Conservation (phyloP, 1,140 invertebrate genomes). For the Pseudachorutes palmiensis region DNA sequence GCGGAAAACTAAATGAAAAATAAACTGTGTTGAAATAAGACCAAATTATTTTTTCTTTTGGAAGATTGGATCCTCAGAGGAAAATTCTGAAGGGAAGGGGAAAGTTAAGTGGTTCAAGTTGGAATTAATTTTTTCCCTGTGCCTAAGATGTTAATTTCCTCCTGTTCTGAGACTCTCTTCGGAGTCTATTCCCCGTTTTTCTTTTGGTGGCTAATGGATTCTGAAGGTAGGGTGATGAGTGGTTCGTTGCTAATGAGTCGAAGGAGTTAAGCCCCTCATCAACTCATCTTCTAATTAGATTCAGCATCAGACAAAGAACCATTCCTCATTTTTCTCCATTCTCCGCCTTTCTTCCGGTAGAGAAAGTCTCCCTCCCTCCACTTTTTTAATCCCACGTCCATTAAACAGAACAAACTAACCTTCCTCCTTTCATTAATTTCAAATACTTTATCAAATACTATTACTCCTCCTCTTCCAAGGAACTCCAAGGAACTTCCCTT, state of each 20-base stretch:
- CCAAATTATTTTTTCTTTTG: not conserved
- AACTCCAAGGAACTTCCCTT: no score
- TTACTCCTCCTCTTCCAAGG: no score
- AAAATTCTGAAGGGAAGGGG: not conserved
- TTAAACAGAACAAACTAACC: not conserved
- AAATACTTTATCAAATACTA: not conserved
- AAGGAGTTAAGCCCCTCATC: constrained; percentile 10
- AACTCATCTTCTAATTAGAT: constrained; percentile 10
- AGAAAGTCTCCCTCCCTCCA: constrained; percentile 2
- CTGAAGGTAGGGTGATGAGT: not conserved
- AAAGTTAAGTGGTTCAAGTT: not conserved
- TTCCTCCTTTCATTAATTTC: not conserved
- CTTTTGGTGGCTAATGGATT: not conserved
- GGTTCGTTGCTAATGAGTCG: not conserved
- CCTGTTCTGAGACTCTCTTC: not conserved
- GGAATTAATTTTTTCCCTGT: not conserved
- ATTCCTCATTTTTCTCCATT: not conserved
- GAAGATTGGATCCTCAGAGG: not conserved
- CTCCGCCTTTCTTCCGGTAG: not conserved
- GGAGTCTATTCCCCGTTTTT: not conserved
- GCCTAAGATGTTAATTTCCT: not conserved
- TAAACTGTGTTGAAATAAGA: not conserved
- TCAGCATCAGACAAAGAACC: not conserved
- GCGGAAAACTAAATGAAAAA: no score
- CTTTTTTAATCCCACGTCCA: not conserved